A percentile compares a stretch with the other conserved stretches of the same genome.
Evolutionary conservation across 2,888 invertebrate genomes (phyloP).

Genomic region (Meandrusa payeni): DNA sequence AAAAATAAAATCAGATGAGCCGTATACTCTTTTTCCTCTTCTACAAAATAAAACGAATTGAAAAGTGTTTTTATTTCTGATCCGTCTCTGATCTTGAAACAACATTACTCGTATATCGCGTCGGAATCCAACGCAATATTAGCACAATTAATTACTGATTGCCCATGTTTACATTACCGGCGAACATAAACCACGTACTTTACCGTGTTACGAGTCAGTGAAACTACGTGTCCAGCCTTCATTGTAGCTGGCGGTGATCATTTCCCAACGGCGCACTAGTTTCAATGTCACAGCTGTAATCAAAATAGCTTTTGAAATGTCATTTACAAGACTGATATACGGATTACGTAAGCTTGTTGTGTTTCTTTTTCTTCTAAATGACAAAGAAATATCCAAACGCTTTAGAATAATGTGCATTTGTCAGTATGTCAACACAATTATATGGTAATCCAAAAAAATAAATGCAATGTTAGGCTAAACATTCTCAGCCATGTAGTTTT

Average conservation of each 20-base stretch:
- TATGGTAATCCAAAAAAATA: too few species aligned
- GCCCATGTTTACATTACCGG: not conserved
- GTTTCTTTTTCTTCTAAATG: too few species aligned
- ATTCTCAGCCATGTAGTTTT: too few species aligned
- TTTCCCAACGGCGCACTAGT: conserved; percentile 2
- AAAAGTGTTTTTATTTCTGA: conserved; percentile 2
- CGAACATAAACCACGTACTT: conserved; percentile 9
- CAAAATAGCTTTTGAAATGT: conserved; percentile 1
- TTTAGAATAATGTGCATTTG: too few species aligned
- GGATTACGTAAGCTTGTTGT: not conserved
- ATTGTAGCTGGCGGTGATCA: conserved; percentile 4
- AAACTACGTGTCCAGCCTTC: not conserved
- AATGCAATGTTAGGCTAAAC: too few species aligned
- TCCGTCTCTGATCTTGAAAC: conserved; percentile 1
- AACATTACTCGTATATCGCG: not conserved
- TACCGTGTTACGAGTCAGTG: not conserved
- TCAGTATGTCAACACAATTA: too few species aligned
- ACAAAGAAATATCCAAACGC: too few species aligned
- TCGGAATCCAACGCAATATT: not conserved
- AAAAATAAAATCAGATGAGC: too few species aligned
- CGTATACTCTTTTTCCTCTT: too few species aligned
- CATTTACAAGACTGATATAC: not conserved
- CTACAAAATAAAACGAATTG: too few species aligned
- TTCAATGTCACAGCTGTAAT: conserved; percentile 12
- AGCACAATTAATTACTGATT: conserved; percentile 2